Base-by-base conservation (phyloP, 1,140 invertebrate genomes). In the Hermatobates lingyangjiaoensis region DNA sequence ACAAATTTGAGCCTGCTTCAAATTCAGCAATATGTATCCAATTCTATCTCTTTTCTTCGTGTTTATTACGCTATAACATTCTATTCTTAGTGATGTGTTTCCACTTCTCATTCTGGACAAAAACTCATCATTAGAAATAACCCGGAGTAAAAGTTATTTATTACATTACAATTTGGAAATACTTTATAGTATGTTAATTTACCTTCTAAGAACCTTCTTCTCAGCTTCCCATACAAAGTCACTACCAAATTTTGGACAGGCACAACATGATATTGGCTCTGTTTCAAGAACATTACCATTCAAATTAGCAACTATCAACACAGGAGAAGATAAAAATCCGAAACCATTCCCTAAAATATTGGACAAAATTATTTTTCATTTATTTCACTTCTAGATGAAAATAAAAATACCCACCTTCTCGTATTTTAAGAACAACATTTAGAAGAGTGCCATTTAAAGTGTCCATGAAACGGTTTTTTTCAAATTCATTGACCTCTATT, bases 1-100 rank as follows among this genome's bases (percentile, higher is more conserved):
- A 5, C 50, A 39, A 21, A 58, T 53, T 27, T 56, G 53, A 18
- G 55, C 53, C 46, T 58, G 48, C 45, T 57, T 57, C 12, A 59
- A 45, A 51, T 57, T 59, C 14, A 59, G 46, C 1, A 57, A 39
- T 20, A 56, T 52, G 46, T 59, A 59, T 3, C 58, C 58, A 21
- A 59, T 39, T 1, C 51, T 23, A 48, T 54, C 51, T 21, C 48
- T 27, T 38, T 46, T 53, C 2, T 48, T 38, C 3, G 34, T 20
- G 26, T 53, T 55, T 47, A 42, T 39, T 15, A 53, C 52, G 39
- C 54, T 34, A 45, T 51, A 57, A 51, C 53, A 58, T 50, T 59
- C 56, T 14, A 60, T 39, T 54, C 53, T 54, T 20, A 60, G 39
- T 10, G 55, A 44, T 44, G 53, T 53, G 39, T 56, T 58, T n/a